Conservation (phyloP, 92 coral and sea anemone genomes). For the Umimayanthus kanabou region DNA sequence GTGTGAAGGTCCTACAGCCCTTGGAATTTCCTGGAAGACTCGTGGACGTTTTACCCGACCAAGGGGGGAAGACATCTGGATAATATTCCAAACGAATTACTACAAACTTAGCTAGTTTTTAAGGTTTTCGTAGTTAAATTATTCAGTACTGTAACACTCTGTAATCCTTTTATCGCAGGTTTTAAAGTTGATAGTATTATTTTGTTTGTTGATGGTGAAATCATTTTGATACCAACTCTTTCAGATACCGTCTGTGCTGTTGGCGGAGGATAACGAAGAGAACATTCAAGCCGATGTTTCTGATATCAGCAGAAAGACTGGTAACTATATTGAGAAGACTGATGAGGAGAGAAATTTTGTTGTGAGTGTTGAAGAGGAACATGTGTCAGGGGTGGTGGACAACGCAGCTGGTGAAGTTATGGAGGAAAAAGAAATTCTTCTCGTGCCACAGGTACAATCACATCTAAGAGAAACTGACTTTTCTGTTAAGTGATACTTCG, state of each 20-base stretch:
- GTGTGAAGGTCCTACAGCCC: too few relatives aligned
- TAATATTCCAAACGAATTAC: too few relatives aligned
- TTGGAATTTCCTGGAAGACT: too few relatives aligned
- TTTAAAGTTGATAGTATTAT: neutral
- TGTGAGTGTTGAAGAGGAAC: neutral
- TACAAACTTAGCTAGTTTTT: too few relatives aligned
- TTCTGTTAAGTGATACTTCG: too few relatives aligned
- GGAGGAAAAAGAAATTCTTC: neutral
- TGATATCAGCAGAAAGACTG: neutral
- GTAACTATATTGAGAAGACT: neutral
- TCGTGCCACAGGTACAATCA: neutral
- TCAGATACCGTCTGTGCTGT: slow-evolving; percentile 19
- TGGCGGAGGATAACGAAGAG: slow-evolving; percentile 30
- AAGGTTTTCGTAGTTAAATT: too few relatives aligned
- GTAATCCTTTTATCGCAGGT: neutral
- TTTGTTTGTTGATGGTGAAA: neutral
- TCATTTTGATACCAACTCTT: neutral
- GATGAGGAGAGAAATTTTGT: neutral
- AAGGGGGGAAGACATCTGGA: too few relatives aligned
- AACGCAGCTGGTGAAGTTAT: neutral
- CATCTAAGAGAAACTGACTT: too few relatives aligned
- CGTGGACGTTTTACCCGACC: too few relatives aligned
- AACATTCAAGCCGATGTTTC: neutral
- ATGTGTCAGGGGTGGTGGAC: neutral
- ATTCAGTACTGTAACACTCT: neutral